Evolutionary conservation across 2,113 vertebrate species (phyloP).

Genomic region (Chaetodon auriga): DNA sequence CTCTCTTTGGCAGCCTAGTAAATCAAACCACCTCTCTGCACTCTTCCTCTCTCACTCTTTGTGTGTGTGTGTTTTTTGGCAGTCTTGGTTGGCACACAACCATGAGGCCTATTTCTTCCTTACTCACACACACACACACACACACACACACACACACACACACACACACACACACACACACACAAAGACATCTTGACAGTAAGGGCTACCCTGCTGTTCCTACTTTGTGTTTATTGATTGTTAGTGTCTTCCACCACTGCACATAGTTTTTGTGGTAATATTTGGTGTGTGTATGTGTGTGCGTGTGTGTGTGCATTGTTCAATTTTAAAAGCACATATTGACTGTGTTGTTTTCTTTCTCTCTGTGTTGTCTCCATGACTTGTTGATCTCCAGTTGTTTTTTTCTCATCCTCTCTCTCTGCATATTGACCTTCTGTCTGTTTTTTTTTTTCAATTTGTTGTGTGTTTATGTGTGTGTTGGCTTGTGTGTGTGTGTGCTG

Average conservation of each 20-base stretch:
- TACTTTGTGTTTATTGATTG: slow-evolving; percentile 72
- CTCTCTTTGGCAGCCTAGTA: slow-evolving; percentile 55
- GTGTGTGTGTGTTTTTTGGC: slow-evolving; percentile 53
- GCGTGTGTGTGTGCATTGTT: neutral
- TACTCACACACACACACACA: slow-evolving; percentile 20
- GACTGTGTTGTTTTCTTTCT: neutral
- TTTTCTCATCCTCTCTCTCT: slow-evolving; percentile 8
- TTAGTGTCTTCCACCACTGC: slow-evolving; percentile 50
- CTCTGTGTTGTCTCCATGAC: neutral
- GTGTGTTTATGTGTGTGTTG: slow-evolving; percentile 15
- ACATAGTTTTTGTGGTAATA: slow-evolving; percentile 26
- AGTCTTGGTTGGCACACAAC: slow-evolving; percentile 58
- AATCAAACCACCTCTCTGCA: slow-evolving; percentile 66
- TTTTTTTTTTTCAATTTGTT: neutral
- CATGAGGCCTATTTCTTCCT: slow-evolving; percentile 52
- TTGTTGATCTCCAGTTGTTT: slow-evolving; percentile 19
- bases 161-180: slow-evolving; percentile 29
- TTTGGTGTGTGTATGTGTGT: slow-evolving; percentile 1
- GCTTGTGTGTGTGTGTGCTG: slow-evolving; percentile 2
- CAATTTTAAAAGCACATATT: slow-evolving; percentile 11
- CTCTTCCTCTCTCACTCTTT: slow-evolving; percentile 48
- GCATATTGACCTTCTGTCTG: slow-evolving; percentile 44
- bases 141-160: slow-evolving; percentile 35
- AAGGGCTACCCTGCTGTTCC: slow-evolving; percentile 65
- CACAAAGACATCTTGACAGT: slow-evolving; percentile 63